Evolutionary conservation across 2,113 vertebrate genomes (phyloP).

Genomic region (Aspidoscelis tigris): DNA sequence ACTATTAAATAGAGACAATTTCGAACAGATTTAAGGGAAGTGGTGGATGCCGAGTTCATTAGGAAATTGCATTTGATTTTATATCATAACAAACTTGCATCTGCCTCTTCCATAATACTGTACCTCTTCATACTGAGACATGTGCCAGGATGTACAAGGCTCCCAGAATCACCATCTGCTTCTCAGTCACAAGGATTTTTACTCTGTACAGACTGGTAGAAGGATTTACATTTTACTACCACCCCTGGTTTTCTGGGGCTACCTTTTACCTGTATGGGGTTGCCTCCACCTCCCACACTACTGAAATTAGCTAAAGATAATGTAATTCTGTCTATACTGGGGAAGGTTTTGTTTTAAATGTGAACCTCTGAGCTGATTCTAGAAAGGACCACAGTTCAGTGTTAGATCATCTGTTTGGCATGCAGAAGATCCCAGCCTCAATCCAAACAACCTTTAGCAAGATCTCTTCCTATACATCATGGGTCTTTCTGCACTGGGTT

Average conservation of each 20-base stretch:
- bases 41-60: slow-evolving; percentile 49
- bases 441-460: too few species aligned
- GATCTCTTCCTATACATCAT: too few species aligned
- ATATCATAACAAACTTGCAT: slow-evolving; percentile 69
- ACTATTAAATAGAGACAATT: slow-evolving; percentile 48
- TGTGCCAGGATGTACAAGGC: slow-evolving; percentile 57
- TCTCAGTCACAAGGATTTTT: slow-evolving; percentile 21
- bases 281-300: slow-evolving; percentile 19
- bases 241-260: slow-evolving; percentile 40
- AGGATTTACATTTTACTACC: slow-evolving; percentile 51
- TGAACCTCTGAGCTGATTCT: not conserved
- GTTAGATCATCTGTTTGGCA: too few species aligned
- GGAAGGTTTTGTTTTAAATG: slow-evolving; percentile 21
- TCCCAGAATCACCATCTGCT: slow-evolving; percentile 69
- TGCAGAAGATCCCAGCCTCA: too few species aligned
- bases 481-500: too few species aligned
- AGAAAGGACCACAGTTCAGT: too few species aligned
- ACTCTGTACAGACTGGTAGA: slow-evolving; percentile 42
- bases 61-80: slow-evolving; percentile 65
- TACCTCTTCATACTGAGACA: slow-evolving; percentile 64
- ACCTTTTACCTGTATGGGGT: slow-evolving; percentile 7
- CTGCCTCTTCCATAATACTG: slow-evolving; percentile 68
- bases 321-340: not conserved
- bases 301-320: slow-evolving; percentile 15
- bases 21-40: slow-evolving; percentile 49